These are phyloP conservation scores for Delichon dasypus DNA, from an alignment of 2,797 vertebrate genomes.

Conservation along the genomic window DNA sequence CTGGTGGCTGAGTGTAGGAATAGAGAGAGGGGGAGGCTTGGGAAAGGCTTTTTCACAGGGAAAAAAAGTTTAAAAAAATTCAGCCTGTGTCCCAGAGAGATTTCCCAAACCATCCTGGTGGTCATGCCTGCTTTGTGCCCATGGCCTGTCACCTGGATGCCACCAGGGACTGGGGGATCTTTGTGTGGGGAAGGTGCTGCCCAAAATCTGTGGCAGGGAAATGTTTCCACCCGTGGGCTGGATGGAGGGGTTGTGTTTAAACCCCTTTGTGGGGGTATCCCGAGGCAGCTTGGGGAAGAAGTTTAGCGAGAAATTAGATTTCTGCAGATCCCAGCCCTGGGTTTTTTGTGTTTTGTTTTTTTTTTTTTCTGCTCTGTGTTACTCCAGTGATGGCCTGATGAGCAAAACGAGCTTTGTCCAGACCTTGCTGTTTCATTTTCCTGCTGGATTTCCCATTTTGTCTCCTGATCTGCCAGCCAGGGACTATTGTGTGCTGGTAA, in stretches of 20 bases:
- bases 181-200: neutral
- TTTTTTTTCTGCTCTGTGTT: neutral
- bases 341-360: too few species aligned
- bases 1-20: neutral
- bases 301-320: neutral
- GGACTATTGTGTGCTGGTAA: accelerated
- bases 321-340: neutral
- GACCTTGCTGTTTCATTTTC: neutral
- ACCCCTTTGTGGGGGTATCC: neutral
- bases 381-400: neutral
- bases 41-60: neutral
- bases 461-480: neutral
- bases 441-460: neutral
- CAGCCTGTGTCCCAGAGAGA: neutral
- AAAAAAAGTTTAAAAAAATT: too few species aligned
- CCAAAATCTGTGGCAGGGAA: neutral
- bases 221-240: neutral
- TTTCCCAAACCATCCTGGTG: neutral
- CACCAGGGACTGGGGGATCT: neutral
- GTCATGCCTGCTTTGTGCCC: neutral
- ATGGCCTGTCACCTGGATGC: accelerated
- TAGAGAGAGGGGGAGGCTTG: neutral
- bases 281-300: neutral
- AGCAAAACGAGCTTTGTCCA: neutral
- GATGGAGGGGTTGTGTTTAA: neutral